Percentiles rank a stretch among this genome's conserved stretches.
Conservation (phyloP, 2,113 vertebrate species). For the Scatophagus argus region DNA sequence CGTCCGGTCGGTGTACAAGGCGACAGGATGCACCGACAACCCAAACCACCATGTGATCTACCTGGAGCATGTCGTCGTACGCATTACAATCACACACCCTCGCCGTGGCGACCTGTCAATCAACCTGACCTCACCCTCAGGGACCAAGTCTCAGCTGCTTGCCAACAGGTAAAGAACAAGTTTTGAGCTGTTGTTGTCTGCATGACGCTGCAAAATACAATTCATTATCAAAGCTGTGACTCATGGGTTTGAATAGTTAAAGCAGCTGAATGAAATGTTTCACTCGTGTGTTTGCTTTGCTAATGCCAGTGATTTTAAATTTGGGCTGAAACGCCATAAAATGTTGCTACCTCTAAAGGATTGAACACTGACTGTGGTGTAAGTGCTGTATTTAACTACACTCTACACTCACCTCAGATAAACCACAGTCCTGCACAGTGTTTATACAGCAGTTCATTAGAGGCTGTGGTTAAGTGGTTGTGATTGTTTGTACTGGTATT, state of each 20-base stretch:
- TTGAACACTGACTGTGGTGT: not conserved
- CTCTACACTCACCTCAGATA: conserved; percentile 16
- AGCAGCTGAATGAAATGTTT: not conserved
- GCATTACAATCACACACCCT: conserved; percentile 96
- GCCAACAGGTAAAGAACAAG: conserved; percentile 91
- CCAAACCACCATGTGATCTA: conserved; percentile 96
- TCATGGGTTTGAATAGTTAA: not conserved
- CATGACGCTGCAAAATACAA: not conserved
- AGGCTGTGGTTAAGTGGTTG: conserved; percentile 15
- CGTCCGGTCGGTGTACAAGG: conserved; percentile 97
- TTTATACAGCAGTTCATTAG: conserved; percentile 21
- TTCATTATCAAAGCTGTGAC: not conserved
- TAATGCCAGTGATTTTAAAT: not conserved
- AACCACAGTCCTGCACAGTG: conserved; percentile 14
- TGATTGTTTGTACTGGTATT: conserved; percentile 39
- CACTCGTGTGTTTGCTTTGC: not conserved
- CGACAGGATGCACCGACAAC: conserved; percentile 95
- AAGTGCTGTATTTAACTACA: not conserved
- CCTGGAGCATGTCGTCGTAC: conserved; percentile 96
- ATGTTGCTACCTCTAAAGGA: not conserved
- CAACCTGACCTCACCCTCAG: conserved; percentile 97
- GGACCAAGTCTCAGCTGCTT: conserved; percentile 97
- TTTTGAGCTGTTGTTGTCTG: not conserved
- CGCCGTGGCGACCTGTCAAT: conserved; percentile 97
- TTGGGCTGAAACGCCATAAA: not conserved